phyloP scores from a whole-genome alignment of 1,140 invertebrate species.

The Drosophila persimilis region DNA sequence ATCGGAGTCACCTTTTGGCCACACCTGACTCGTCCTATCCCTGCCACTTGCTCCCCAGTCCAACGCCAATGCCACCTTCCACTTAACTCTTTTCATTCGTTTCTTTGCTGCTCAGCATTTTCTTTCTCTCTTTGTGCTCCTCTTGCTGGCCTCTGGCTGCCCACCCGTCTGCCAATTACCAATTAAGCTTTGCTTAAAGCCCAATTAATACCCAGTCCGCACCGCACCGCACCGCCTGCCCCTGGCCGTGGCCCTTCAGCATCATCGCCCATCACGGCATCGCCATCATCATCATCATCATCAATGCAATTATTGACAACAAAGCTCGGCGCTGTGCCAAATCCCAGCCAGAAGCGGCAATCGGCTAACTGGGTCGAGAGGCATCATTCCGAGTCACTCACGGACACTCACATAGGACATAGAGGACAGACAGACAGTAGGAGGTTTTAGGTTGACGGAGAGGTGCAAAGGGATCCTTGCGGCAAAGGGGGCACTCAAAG shows the following conservation, averaged over 20 bases:
- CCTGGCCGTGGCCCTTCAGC: background rate
- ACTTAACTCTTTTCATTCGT: constrained; percentile 34
- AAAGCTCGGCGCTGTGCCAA: constrained; percentile 68
- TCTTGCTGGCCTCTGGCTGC: background rate
- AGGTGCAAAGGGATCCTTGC: no score
- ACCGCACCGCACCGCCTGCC: constrained; percentile 9
- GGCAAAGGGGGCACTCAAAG: background rate
- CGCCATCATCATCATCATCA: constrained; percentile 53
- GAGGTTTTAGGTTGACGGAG: background rate
- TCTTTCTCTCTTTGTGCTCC: background rate
- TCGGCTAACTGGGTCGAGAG: constrained; percentile 41
- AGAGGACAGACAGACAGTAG: constrained; percentile 7
- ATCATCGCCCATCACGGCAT: background rate
- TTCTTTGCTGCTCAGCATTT: constrained; percentile 14
- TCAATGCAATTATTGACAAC: constrained; percentile 80
- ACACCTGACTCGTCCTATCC: constrained; percentile 5
- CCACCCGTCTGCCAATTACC: constrained; percentile 54
- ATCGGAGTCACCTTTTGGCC: no score
- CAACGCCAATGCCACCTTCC: background rate
- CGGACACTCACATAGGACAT: background rate
- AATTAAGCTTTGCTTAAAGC: constrained; percentile 78
- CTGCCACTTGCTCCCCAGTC: constrained; percentile 21
- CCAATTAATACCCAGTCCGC: constrained; percentile 59
- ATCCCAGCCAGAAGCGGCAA: constrained; percentile 47
- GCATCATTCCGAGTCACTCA: constrained; percentile 32